Evolutionary conservation across 2,888 invertebrate genomes (phyloP).

Genomic region (Agrotis exclamationis): DNA sequence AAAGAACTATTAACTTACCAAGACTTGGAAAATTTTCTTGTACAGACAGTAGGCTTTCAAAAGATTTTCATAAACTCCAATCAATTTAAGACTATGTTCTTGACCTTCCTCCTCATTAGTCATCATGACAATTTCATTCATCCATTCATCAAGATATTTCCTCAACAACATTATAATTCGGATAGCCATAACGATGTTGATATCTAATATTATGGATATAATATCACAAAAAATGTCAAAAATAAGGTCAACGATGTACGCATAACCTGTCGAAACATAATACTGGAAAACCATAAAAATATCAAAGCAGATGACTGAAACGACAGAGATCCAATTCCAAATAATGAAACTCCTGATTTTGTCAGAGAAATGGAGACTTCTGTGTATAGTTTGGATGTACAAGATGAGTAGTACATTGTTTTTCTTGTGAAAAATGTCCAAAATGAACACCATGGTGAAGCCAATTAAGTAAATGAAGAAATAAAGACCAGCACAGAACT

Average conservation of each 20-base stretch:
- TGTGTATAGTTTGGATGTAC: too few relatives aligned
- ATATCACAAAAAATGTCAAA: constrained; percentile 5
- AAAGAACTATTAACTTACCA: too few relatives aligned
- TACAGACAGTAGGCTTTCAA: constrained; percentile 38
- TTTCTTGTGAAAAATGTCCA: too few relatives aligned
- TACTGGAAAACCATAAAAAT: neutral
- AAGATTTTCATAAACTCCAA: constrained; percentile 31
- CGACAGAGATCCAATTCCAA: constrained; percentile 41
- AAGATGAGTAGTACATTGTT: too few relatives aligned
- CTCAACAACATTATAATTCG: constrained; percentile 27
- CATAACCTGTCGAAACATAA: too few relatives aligned
- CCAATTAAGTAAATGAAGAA: too few relatives aligned
- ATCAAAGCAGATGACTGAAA: neutral
- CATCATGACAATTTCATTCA: too few relatives aligned
- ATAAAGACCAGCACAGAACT: too few relatives aligned
- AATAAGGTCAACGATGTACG: neutral
- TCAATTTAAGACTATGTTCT: constrained; percentile 6
- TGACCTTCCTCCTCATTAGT: constrained; percentile 8
- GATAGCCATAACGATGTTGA: constrained; percentile 33
- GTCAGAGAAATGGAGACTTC: too few relatives aligned
- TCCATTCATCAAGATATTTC: constrained; percentile 5
- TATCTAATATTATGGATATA: constrained; percentile 3
- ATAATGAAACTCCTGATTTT: neutral
- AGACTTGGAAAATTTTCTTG: constrained; percentile 35
- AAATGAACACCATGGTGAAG: too few relatives aligned